Conservation (phyloP, 2,888 invertebrate species). For the Encarsia formosa region DNA sequence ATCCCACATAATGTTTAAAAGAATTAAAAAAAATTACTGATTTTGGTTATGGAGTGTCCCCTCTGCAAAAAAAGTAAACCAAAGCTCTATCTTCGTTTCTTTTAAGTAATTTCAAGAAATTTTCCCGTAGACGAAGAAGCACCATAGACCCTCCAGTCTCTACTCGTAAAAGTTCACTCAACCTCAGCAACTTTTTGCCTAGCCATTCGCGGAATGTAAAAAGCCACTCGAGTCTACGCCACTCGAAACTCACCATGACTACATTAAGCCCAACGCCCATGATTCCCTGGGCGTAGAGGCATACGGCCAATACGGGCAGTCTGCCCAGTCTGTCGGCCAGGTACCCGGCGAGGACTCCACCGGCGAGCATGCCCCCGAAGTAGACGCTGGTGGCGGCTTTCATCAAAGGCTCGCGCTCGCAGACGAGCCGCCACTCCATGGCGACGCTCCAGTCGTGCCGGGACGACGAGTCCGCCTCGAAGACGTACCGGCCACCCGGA, state of each 20-base stretch:
- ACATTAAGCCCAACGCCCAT: constrained; percentile 43
- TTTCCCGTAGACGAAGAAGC: no score
- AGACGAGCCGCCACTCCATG: constrained; percentile 50
- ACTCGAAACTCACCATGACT: constrained; percentile 39
- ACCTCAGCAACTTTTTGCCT: no score
- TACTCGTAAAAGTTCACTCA: no score
- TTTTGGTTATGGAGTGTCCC: no score
- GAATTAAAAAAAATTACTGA: no score
- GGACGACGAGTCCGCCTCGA: constrained; percentile 32
- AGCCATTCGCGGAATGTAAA: no score
- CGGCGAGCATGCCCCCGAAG: constrained; percentile 49
- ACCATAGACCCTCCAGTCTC: no score
- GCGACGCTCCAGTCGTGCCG: constrained; percentile 32
- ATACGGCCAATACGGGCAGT: constrained; percentile 48
- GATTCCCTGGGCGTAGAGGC: constrained; percentile 49
- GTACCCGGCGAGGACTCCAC: constrained; percentile 49
- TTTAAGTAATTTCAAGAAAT: no score
- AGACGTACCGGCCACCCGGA: constrained; percentile 34
- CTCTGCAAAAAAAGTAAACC: no score
- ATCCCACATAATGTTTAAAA: no score
- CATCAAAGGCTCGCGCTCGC: constrained; percentile 44
- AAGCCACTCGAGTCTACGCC: no score
- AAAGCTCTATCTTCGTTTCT: no score
- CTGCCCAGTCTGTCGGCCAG: constrained; percentile 51
- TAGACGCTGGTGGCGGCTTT: constrained; percentile 46